These are phyloP conservation scores for Atherinomorus stipes DNA, from an alignment of 2,113 vertebrate genomes.

Conservation along the genomic window DNA sequence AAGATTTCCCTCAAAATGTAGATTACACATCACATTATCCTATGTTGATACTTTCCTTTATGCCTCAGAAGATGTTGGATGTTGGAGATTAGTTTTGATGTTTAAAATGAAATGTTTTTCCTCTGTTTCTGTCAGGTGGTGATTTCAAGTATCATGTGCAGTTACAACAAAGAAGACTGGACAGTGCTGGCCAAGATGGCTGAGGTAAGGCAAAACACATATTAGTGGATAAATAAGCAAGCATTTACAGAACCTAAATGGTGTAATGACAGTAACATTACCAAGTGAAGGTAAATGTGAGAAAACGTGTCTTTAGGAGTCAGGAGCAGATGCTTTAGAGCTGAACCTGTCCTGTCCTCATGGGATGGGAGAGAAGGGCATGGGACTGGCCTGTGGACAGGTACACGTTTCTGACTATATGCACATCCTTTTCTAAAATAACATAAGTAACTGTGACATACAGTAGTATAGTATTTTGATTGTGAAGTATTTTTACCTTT, in stretches of 20 bases:
- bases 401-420: conserved; percentile 72
- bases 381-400: conserved; percentile 97
- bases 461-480: no score
- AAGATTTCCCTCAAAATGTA: conserved; percentile 91
- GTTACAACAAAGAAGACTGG: conserved; percentile 91
- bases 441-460: no score
- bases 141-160: conserved; percentile 94
- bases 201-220: conserved; percentile 80
- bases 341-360: conserved; percentile 96
- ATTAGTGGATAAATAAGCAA: not conserved
- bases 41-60: no score
- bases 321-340: conserved; percentile 95
- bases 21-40: not conserved
- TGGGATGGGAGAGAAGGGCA: conserved; percentile 97
- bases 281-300: not conserved
- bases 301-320: conserved; percentile 78
- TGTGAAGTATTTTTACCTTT: not conserved
- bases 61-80: not conserved
- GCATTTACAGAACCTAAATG: not conserved
- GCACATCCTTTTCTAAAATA: no score
- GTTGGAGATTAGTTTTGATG: no score
- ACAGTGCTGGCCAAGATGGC: conserved; percentile 89
- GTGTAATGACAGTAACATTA: not conserved
- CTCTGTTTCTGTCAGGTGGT: conserved; percentile 81
- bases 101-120: not conserved